These are phyloP conservation scores for Odontomyia ornata DNA, from an alignment of 2,888 invertebrate genomes.

Conservation along the genomic window DNA sequence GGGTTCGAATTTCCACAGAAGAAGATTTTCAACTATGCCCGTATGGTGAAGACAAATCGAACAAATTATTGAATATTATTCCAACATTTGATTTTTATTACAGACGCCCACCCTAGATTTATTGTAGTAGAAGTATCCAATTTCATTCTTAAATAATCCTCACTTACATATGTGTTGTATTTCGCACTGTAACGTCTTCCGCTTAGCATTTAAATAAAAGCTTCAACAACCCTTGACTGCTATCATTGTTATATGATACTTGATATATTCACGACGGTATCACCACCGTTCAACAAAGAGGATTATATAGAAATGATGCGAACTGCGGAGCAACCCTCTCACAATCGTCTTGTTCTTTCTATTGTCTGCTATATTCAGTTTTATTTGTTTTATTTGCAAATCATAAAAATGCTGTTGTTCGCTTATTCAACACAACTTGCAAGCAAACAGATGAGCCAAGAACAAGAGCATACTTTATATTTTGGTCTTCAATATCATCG, in stretches of 20 bases:
- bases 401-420: slow-evolving; percentile 30
- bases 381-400: slow-evolving; percentile 32
- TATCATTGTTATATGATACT: not conserved
- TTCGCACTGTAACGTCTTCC: no score
- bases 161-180: no score
- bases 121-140: no score
- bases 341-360: not conserved
- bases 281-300: not conserved
- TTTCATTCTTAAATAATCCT: no score
- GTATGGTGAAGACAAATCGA: no score
- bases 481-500: not conserved
- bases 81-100: no score
- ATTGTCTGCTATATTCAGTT: slow-evolving; percentile 18
- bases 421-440: not conserved
- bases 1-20: no score
- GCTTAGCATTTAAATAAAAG: no score
- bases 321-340: not conserved
- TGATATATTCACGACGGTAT: not conserved
- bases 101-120: no score
- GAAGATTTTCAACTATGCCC: no score
- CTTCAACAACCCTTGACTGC: not conserved
- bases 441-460: not conserved
- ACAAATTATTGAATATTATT: no score
- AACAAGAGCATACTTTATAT: slow-evolving; percentile 16
- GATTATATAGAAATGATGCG: not conserved